Evolutionary conservation across 2,113 vertebrate genomes (phyloP), one percentile per base, ranked within the genome.

Genomic region (Sclerurus mexicanus): DNA sequence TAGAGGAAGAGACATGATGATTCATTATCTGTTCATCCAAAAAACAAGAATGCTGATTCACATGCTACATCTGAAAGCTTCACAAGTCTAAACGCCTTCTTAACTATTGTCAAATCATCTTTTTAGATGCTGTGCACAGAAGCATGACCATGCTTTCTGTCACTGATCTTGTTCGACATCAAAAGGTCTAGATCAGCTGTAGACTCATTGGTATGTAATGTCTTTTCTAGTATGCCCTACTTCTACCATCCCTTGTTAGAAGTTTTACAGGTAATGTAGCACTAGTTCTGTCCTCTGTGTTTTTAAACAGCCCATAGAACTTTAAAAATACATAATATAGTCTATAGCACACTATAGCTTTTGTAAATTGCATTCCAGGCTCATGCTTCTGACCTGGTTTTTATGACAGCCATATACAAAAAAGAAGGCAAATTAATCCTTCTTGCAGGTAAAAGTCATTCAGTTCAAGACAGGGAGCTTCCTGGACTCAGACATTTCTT

Each of bases 21-120:
- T 84, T 97, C 93, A 96, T 91, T 91, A 89, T 44, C 72, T 94
- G 87, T 95, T 97, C 94, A 96, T 87, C 91, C 59, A 80, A 66
- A 93, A 85, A 19, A 9, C 37, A 69, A 95, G 89, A 77, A 28
- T 69, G 63, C 89, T 96, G 85, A 95, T 90, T 96, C 91, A 93
- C 50, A 55, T 19, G 35, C 59, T 79, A 78, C 59, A n/a, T 85
- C 78, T 67, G 27, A 67, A 96, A 90, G 35, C 44, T 80, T 93
- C 37, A 39, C 75, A 91, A 80, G 93, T 80, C 85, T 77, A 62
- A 96, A 93, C 35, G 0, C 35, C 69, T 85, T 73, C 46, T 80
- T 63, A 19, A 66, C 42, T 83, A 11, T 6, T 58, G 60, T 71
- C 64, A 92, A 83, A 84, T 63, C 35, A 55, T 71, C 46, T 79